A percentile compares a stretch with the other conserved stretches of the same genome.
Conservation (phyloP, 2,113 vertebrate species). For the Chloropsis hardwickii region DNA sequence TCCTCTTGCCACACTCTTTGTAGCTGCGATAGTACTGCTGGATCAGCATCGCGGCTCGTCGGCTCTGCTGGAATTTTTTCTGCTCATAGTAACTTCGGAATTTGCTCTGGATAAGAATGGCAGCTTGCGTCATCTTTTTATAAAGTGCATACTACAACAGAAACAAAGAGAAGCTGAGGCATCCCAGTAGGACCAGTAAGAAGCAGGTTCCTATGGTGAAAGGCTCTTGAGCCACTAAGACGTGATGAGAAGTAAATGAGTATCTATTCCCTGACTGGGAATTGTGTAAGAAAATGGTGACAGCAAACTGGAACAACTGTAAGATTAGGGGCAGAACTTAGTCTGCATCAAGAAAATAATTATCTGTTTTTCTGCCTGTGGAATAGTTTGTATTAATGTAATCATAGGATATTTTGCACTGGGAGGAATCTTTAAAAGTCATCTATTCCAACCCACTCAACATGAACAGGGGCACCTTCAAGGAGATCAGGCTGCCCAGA, state of each 20-base stretch:
- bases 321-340: background rate
- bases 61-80: slow-evolving; percentile 97
- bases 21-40: slow-evolving; percentile 98
- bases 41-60: slow-evolving; percentile 92
- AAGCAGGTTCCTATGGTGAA: background rate
- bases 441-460: background rate
- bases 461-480: background rate
- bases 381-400: background rate
- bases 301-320: background rate
- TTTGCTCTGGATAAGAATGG: slow-evolving; percentile 99
- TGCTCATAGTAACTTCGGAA: slow-evolving; percentile 98
- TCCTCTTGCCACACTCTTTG: slow-evolving; percentile 87
- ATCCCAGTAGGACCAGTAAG: background rate
- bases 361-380: background rate
- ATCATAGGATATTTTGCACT: background rate
- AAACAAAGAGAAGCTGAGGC: slow-evolving; percentile 30
- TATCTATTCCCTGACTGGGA: background rate
- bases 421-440: background rate
- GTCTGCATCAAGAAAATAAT: background rate
- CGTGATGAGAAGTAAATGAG: background rate
- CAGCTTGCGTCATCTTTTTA: slow-evolving; percentile 99
- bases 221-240: background rate
- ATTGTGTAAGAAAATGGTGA: background rate
- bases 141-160: slow-evolving; percentile 97
- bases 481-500: background rate